Conservation (phyloP, 2,797 vertebrate species). For the Onychomys leucogaster region DNA sequence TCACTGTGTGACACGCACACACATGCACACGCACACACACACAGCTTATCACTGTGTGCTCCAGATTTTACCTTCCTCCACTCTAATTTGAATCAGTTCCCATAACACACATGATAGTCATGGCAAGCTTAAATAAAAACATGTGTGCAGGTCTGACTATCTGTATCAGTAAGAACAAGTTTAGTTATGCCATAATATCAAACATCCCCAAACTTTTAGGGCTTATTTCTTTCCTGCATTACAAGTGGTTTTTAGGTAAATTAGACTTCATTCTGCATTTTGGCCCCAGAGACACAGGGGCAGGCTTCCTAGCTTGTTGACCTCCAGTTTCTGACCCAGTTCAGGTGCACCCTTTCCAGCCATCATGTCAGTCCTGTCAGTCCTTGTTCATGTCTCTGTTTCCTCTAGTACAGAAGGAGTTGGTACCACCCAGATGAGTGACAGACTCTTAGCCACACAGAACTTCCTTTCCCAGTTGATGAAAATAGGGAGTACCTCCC, state of each 20-base stretch:
- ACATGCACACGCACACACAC: not conserved
- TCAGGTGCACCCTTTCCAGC: not conserved
- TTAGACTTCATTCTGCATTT: not conserved
- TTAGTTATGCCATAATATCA: constrained; percentile 11
- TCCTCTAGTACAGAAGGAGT: not conserved
- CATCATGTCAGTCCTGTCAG: not conserved
- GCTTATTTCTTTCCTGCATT: not conserved
- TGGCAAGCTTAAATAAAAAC: not conserved
- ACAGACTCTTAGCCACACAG: not conserved
- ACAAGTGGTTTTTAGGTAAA: not conserved
- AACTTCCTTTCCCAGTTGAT: not conserved
- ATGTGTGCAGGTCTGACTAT: not conserved
- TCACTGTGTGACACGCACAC: not conserved
- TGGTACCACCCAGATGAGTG: not conserved
- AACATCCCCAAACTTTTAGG: not conserved
- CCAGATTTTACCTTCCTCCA: not conserved
- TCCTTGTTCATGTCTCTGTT: not conserved
- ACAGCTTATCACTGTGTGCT: not conserved
- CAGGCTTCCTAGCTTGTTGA: not conserved
- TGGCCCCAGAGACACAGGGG: not conserved
- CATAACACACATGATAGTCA: not conserved
- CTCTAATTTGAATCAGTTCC: not conserved
- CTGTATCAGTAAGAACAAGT: not conserved
- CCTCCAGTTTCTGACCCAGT: not conserved
- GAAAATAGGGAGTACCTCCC: constrained; percentile 36